Base-by-base conservation (phyloP, 2,113 vertebrate species). In the Mastomys coucha region DNA sequence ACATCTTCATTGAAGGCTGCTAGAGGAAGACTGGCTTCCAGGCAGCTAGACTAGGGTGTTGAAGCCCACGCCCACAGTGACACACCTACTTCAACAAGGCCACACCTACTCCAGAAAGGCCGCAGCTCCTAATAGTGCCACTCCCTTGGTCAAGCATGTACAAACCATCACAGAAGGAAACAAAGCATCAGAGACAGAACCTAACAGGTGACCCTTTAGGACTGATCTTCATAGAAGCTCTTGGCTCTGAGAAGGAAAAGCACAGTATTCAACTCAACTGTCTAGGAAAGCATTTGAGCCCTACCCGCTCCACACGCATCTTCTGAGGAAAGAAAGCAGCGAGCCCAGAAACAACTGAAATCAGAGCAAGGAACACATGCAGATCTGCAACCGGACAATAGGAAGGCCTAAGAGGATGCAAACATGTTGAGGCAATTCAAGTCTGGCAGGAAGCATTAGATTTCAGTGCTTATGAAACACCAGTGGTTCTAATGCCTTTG, bases 241-340 rank as follows among this genome's bases (percentile, higher is more conserved):
- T 33, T 80, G 45, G 77, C 17, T 33, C 51, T 4, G 45, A 36
- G 49, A 53, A 36, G 31, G 33, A 22, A 89, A 36, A 86, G 20
- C 45, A 76, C 9, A 63, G 33, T 1, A 1, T 22, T 8, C 60
- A 78, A 56, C 24, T 53, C 33, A 82, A 56, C n/a, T 56, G 13
- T 49, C 36, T 72, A 49, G 42, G 2, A 95, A 12, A 91, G 6
- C 19, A 77, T 11, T 16, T 51, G 8, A 20, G 17, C 26, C 28
- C 13, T 3, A 0, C 31, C 8, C 13, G 3, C 16, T 51, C 7
- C 49, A 53, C 1, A 19, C 7, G 45, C 1, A 9, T 51, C 45
- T 51, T 77, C 75, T 6, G 14, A 51, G 11, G 20, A 10, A 24
- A 86, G 28, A 75, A 95, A 77, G 60, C 3, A 72, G 8, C 28